phyloP scores from a whole-genome alignment of 1,140 invertebrate species.

The Capitella teleta region DNA sequence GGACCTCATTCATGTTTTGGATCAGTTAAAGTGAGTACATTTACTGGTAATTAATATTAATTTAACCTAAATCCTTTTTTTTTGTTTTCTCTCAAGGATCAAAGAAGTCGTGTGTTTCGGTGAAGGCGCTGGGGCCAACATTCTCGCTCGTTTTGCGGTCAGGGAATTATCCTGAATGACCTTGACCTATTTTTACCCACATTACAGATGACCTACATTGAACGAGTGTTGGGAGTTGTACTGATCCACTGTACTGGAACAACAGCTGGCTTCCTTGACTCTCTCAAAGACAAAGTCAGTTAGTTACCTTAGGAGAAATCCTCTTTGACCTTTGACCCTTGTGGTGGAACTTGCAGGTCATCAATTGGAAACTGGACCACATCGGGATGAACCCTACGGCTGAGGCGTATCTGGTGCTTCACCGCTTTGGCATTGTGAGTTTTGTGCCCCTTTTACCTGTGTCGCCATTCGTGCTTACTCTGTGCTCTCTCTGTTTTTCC shows the following conservation, averaged over 20 bases:
- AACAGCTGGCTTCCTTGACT: constrained; percentile 73
- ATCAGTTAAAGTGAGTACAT: constrained; percentile 55
- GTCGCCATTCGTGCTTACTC: too few species aligned
- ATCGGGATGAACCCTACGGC: constrained; percentile 39
- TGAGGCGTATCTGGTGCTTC: constrained; percentile 56
- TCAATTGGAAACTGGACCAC: constrained; percentile 37
- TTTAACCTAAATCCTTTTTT: neutral
- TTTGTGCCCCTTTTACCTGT: too few species aligned
- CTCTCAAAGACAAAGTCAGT: constrained; percentile 67
- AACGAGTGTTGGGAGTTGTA: constrained; percentile 61
- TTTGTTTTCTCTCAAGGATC: constrained; percentile 30
- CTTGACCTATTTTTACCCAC: neutral
- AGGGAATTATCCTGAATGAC: constrained; percentile 13
- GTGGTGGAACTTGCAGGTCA: constrained; percentile 36
- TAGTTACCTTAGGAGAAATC: neutral
- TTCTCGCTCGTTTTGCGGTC: constrained; percentile 68
- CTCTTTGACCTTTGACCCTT: too few species aligned
- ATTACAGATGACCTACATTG: constrained; percentile 53
- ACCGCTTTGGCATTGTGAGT: constrained; percentile 78
- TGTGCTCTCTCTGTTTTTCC: too few species aligned
- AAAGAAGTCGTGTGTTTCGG: constrained; percentile 65
- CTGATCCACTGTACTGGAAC: constrained; percentile 80
- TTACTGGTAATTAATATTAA: neutral
- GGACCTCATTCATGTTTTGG: constrained; percentile 67
- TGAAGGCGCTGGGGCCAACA: constrained; percentile 81